Conservation (phyloP, 2,113 vertebrate genomes). For the Erinaceus europaeus region DNA sequence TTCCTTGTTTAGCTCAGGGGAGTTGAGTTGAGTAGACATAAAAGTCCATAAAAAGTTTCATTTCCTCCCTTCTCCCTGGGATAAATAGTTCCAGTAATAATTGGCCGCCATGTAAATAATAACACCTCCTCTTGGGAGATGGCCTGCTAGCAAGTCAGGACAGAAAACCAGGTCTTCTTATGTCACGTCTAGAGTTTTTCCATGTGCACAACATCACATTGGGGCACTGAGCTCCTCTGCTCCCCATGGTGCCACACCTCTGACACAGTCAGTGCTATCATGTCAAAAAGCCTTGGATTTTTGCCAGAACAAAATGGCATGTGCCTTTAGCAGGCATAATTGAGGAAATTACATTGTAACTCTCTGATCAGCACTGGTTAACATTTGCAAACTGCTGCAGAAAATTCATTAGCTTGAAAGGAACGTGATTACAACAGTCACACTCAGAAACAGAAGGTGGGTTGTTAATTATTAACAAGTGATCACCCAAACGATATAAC, state of each 20-base stretch:
- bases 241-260: background rate
- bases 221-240: background rate
- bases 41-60: background rate
- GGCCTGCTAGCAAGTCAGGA: background rate
- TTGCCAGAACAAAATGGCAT: background rate
- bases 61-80: background rate
- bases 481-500: background rate
- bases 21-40: background rate
- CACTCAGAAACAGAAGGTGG: conserved; percentile 13
- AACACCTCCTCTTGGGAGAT: background rate
- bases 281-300: background rate
- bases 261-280: accelerated
- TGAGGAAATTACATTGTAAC: conserved; percentile 17
- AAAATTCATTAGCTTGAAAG: conserved; percentile 54
- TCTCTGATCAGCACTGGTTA: conserved; percentile 12
- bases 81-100: background rate
- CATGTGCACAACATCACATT: accelerated
- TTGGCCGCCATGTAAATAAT: background rate
- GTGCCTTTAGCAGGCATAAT: background rate
- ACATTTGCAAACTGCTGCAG: conserved; percentile 1
- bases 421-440: background rate
- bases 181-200: background rate
- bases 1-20: background rate
- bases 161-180: background rate
- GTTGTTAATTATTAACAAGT: conserved; percentile 55